Conservation (phyloP, 2,888 invertebrate species). For the Brenthis daphne region DNA sequence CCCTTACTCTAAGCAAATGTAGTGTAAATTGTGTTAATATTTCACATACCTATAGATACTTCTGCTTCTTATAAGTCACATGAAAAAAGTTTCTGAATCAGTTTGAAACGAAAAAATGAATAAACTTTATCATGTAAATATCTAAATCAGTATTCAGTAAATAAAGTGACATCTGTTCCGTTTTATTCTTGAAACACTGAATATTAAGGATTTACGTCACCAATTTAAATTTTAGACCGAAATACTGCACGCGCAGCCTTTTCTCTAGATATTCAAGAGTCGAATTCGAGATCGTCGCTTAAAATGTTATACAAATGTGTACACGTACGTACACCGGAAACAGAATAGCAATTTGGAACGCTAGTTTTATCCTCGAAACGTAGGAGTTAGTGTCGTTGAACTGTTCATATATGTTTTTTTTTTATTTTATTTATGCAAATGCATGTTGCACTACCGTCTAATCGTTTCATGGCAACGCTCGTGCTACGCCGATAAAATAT, state of each 20-base stretch:
- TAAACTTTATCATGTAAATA: not conserved
- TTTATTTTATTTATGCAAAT: constrained; percentile 31
- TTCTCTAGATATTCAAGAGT: constrained; percentile 30
- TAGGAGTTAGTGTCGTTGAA: constrained; percentile 60
- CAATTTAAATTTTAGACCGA: constrained; percentile 25
- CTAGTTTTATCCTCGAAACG: constrained; percentile 55
- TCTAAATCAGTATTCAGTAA: constrained; percentile 8
- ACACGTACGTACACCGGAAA: constrained; percentile 48
- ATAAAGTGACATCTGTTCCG: constrained; percentile 21
- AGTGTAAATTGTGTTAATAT: constrained; percentile 6
- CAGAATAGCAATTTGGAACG: constrained; percentile 54
- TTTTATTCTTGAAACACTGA: constrained; percentile 1
- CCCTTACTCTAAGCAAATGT: not conserved
- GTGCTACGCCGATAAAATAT: constrained; percentile 28
- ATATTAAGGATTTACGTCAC: constrained; percentile 27
- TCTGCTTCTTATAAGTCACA: not conserved
- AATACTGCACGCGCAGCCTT: constrained; percentile 14
- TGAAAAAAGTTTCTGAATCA: not conserved
- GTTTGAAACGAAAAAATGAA: not conserved
- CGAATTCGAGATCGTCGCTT: constrained; percentile 16
- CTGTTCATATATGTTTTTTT: constrained; percentile 36
- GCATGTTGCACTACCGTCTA: constrained; percentile 31
- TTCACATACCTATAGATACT: not conserved
- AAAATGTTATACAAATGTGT: constrained; percentile 49
- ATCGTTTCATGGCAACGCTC: constrained; percentile 7